Conservation (phyloP, 37 sponge, comb jelly and placozoan species). For the Spongilla lacustris region DNA sequence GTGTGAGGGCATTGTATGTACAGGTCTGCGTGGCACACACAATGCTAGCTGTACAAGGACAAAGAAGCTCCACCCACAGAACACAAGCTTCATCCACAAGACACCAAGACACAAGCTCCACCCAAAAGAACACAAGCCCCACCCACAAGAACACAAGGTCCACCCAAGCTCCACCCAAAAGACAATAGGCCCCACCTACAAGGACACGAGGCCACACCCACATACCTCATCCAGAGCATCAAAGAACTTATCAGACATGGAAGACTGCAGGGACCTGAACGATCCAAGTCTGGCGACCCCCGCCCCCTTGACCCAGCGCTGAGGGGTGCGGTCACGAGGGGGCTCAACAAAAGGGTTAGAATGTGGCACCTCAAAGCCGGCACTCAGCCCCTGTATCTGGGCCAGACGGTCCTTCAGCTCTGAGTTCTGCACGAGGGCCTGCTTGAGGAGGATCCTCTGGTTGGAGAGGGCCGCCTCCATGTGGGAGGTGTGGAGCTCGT, state of each 20-base stretch:
- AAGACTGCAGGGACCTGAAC: slow-evolving; percentile 64
- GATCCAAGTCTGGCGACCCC: slow-evolving; percentile 58
- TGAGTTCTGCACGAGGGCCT: slow-evolving; percentile 62
- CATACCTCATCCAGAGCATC: slow-evolving; percentile 78
- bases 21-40: neutral
- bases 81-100: too few species aligned
- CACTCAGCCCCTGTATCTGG: slow-evolving; percentile 54
- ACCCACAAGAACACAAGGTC: too few species aligned
- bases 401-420: slow-evolving; percentile 53
- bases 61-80: too few species aligned
- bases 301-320: neutral
- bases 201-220: neutral
- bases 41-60: neutral
- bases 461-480: neutral
- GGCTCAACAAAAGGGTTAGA: neutral
- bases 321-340: neutral
- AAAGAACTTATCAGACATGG: slow-evolving; percentile 70
- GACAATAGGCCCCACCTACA: neutral
- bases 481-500: neutral
- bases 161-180: too few species aligned
- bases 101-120: too few species aligned
- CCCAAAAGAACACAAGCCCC: too few species aligned
- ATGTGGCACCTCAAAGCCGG: slow-evolving; percentile 12
- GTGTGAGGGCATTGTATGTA: neutral
- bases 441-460: neutral